A percentile compares a stretch with the other conserved stretches of the same genome.
Evolutionary conservation across 2,888 invertebrate genomes (phyloP).

Genomic region (Notocelia uddmanniana): DNA sequence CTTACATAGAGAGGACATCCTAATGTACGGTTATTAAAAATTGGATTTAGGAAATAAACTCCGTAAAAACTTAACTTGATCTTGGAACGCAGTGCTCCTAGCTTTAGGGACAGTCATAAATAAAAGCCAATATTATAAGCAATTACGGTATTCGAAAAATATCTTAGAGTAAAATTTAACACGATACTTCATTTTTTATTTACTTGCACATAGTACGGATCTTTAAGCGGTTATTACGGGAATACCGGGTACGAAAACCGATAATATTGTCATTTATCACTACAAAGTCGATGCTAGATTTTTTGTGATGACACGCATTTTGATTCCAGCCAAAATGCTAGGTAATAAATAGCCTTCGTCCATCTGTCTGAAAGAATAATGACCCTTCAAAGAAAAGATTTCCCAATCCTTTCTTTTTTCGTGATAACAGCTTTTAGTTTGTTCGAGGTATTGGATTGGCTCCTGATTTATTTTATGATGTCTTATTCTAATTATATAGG

Average conservation of each 20-base stretch:
- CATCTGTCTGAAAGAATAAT: slow-evolving; percentile 40
- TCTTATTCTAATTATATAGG: slow-evolving; percentile 1
- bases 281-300: slow-evolving; percentile 3
- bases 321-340: slow-evolving; percentile 29
- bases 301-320: slow-evolving; percentile 28
- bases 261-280: slow-evolving; percentile 25
- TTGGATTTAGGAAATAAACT: no score
- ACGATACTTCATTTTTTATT: no score
- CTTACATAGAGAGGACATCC: no score
- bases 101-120: no score
- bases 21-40: no score
- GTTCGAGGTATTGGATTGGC: slow-evolving; percentile 19
- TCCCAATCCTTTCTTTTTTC: slow-evolving; percentile 35
- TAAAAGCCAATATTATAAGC: no score
- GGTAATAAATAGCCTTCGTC: slow-evolving; percentile 32
- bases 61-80: no score
- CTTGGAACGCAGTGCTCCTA: no score
- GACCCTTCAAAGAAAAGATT: slow-evolving; percentile 37
- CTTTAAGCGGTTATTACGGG: neutral
- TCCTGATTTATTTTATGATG: slow-evolving; percentile 23
- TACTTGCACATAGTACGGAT: neutral
- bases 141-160: no score
- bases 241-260: neutral
- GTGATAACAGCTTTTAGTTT: slow-evolving; percentile 36
- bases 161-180: no score